Evolutionary conservation across 1,140 invertebrate species (phyloP).

Genomic region (Bemisia tabaci): DNA sequence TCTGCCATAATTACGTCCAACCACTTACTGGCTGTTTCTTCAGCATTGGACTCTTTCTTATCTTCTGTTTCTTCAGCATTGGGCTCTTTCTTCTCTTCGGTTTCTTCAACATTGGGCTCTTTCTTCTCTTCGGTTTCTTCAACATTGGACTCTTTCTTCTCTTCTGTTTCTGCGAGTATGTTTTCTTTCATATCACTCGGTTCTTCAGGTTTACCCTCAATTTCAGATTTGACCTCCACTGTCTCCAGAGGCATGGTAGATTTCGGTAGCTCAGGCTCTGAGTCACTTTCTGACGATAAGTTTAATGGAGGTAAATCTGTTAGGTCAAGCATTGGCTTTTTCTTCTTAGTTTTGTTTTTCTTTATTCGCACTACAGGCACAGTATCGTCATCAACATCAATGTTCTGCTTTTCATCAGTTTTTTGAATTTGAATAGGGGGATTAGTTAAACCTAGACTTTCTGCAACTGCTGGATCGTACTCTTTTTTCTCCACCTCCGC

Average conservation of each 20-base stretch:
- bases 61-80: slow-evolving; percentile 8
- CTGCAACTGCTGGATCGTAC: too few species aligned
- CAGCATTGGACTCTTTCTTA: slow-evolving; percentile 4
- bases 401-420: not conserved
- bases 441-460: slow-evolving; percentile 11
- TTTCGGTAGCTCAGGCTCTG: slow-evolving; percentile 8
- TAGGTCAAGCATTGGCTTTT: slow-evolving; percentile 38
- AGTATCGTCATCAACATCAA: slow-evolving; percentile 9
- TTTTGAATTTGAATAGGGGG: not conserved
- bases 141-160: slow-evolving; percentile 5
- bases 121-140: slow-evolving; percentile 7
- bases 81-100: slow-evolving; percentile 2
- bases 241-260: not conserved
- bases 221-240: not conserved
- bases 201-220: slow-evolving; percentile 1
- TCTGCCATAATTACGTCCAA: slow-evolving; percentile 30
- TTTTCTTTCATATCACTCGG: slow-evolving; percentile 6
- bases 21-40: not conserved
- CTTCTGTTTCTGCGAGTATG: slow-evolving; percentile 7
- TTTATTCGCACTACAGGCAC: slow-evolving; percentile 6
- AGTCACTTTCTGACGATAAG: slow-evolving; percentile 59
- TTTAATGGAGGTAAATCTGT: slow-evolving; percentile 63
- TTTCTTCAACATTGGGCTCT: slow-evolving; percentile 4
- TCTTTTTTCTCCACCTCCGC: slow-evolving; percentile 19
- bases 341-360: slow-evolving; percentile 21